Evolutionary conservation across 2,113 vertebrate genomes (phyloP), one percentile per base, ranked within the genome.

Genomic region (Thinocorus orbignyianus): DNA sequence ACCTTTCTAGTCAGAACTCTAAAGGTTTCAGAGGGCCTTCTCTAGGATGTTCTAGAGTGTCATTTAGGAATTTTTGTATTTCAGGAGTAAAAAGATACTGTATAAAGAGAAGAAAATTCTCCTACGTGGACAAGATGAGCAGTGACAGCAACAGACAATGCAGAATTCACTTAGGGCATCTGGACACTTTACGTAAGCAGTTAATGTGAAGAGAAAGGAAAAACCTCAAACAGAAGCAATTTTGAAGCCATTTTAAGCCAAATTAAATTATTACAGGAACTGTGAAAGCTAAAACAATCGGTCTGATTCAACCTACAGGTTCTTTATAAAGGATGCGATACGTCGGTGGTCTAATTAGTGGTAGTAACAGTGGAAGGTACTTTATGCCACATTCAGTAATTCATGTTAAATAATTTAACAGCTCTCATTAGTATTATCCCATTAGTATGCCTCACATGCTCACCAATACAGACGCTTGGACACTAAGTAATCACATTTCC

Each of bases 371-470:
- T 48, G 52, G 57, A 89, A 91, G 48, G 57, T 79, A 79, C 64
- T 92, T 93, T 66, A 85, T 72, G 39, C 65, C 64, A 52, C 42
- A 41, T 64, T 83, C 64, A 55, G 6, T 66, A 92, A 88, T 81
- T 86, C 13, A 88, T 41, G 72, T 94, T 94, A 93, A 92, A 95
- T 92, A 86, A 96, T 93, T 95, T 48, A 93, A 68, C 64, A 96
- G 80, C 22, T 95, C 65, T 77, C 52, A 81, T 93, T 96, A 91
- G 41, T 37, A 60, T 42, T 60, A 90, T 72, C 51, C 80, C 90
- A 92, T 92, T 79, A 95, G 51, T 26, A 86, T 65, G 76, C 72
- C 52, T 79, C 70, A 69, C 52, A 68, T 7, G 5, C 81, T 89
- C 1, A 0, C 60, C 65, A 52, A 30, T 49, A 23, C 10, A 89